Conservation (phyloP, 2,888 invertebrate genomes). For the Elysia crispata region DNA sequence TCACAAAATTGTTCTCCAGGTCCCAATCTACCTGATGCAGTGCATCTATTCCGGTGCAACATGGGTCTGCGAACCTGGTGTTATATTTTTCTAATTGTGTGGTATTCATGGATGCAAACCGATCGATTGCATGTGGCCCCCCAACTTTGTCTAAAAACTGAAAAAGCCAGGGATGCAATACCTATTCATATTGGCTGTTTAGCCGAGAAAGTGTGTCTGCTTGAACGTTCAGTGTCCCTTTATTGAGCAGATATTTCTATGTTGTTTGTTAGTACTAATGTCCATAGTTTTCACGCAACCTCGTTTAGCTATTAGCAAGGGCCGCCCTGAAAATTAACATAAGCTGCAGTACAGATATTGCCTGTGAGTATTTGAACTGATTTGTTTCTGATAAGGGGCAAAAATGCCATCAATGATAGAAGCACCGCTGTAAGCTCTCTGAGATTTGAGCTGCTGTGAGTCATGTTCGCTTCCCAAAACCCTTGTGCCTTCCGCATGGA, state of each 20-base stretch:
- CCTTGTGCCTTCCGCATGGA: neutral
- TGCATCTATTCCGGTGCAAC: slow-evolving; percentile 11
- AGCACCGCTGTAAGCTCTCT: neutral
- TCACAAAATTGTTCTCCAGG: slow-evolving; percentile 29
- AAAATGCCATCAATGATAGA: neutral
- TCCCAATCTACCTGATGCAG: slow-evolving; percentile 24
- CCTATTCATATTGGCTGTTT: slow-evolving; percentile 5
- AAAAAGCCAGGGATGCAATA: neutral
- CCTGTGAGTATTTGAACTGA: neutral
- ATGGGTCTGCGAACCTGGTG: slow-evolving; percentile 14
- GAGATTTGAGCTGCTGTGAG: neutral
- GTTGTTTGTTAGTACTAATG: neutral
- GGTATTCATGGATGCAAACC: slow-evolving; percentile 14
- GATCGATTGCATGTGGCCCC: slow-evolving; percentile 38
- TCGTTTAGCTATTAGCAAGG: neutral
- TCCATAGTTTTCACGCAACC: neutral
- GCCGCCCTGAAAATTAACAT: neutral
- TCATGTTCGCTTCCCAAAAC: neutral
- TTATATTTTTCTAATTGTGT: slow-evolving; percentile 15
- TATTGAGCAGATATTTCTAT: neutral
- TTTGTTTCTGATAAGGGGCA: neutral
- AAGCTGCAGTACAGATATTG: neutral
- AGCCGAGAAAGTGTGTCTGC: neutral
- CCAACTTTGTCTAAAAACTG: slow-evolving; percentile 14
- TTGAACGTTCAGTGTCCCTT: neutral